A percentile compares a stretch with the other conserved stretches of the same genome.
Evolutionary conservation across 2,113 vertebrate species (phyloP).

Genomic region (Phalacrocorax aristotelis): DNA sequence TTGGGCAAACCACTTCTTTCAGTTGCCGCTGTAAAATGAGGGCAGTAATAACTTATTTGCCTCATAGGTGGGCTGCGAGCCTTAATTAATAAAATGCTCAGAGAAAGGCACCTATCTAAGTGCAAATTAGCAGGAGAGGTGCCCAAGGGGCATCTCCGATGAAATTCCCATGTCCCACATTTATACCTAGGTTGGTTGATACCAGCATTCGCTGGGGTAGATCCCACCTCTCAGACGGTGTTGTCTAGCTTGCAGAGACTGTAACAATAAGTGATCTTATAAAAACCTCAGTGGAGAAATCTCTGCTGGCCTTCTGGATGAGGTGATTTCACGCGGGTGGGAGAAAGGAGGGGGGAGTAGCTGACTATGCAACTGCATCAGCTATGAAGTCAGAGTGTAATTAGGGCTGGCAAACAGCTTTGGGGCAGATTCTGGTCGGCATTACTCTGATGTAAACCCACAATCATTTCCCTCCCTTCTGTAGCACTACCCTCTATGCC

Average conservation of each 20-base stretch:
- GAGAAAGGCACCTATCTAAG: slow-evolving; percentile 58
- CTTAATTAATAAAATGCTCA: slow-evolving; percentile 64
- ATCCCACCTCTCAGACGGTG: background rate
- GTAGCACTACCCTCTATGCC: background rate
- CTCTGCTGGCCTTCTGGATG: background rate
- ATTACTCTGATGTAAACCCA: background rate
- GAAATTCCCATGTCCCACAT: background rate
- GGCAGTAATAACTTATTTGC: slow-evolving; percentile 60
- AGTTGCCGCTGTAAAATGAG: slow-evolving; percentile 49
- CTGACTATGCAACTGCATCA: background rate
- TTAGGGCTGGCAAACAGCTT: background rate
- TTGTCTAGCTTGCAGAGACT: background rate
- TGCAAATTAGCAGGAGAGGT: slow-evolving; percentile 58
- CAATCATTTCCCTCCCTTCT: background rate
- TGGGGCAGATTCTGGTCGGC: background rate
- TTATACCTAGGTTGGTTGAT: background rate
- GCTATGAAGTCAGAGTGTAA: background rate
- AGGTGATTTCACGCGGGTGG: slow-evolving; percentile 7
- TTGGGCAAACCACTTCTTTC: slow-evolving; percentile 27
- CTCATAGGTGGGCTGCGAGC: slow-evolving; percentile 58
- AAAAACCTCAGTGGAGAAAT: background rate
- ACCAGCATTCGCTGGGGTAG: background rate
- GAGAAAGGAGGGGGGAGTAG: background rate
- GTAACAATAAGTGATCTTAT: background rate
- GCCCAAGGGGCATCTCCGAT: slow-evolving; percentile 6